These are phyloP conservation scores for Tanytarsus gracilentus DNA, from an alignment of 2,888 invertebrate genomes.

Conservation along the genomic window DNA sequence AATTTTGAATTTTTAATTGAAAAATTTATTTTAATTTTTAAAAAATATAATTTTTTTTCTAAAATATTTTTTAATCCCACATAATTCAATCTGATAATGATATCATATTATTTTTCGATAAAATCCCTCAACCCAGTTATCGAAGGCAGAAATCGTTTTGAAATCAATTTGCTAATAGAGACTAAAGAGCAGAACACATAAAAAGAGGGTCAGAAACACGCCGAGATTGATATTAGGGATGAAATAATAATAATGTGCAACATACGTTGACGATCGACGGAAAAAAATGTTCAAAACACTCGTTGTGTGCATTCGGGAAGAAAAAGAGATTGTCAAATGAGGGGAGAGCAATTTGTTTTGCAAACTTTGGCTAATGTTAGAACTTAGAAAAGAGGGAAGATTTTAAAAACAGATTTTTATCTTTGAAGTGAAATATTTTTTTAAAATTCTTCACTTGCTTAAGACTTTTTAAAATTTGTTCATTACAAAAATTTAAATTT, in stretches of 20 bases:
- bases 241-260: conserved; percentile 16
- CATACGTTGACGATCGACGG: conserved; percentile 28
- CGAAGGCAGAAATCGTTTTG: neutral
- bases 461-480: too few species aligned
- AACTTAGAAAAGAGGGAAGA: too few species aligned
- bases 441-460: too few species aligned
- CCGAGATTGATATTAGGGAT: too few species aligned
- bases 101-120: too few species aligned
- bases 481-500: too few species aligned
- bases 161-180: neutral
- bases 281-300: conserved; percentile 24
- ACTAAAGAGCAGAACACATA: too few species aligned
- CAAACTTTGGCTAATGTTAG: too few species aligned
- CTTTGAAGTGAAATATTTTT: too few species aligned
- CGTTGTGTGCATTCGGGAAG: neutral
- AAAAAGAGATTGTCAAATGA: neutral
- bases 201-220: neutral
- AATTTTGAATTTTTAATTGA: too few species aligned
- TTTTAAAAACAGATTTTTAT: too few species aligned
- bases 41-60: neutral
- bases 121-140: neutral
- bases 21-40: neutral
- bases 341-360: neutral
- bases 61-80: neutral
- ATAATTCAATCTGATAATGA: neutral